Evolutionary conservation across 2,113 vertebrate species (phyloP), one percentile per base, ranked within the genome.

Genomic region (Willisornis vidua): DNA sequence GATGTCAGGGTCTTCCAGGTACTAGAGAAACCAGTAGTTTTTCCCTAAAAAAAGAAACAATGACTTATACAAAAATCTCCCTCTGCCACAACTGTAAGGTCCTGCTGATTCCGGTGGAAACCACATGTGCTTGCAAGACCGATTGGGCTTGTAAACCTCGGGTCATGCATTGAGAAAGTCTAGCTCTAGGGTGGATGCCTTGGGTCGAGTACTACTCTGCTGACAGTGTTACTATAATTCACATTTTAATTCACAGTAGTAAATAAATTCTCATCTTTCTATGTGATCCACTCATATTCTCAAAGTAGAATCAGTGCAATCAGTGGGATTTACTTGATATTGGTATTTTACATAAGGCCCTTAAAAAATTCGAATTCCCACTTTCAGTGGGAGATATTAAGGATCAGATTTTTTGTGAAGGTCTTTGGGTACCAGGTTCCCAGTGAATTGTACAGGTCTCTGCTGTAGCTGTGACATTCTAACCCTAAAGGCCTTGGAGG

Each of bases 1-100:
- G 13, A 48, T 46, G 24, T n/a, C 48, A 54, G 5, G 63, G 17
- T 41, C 46, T 74, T 75, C n/a, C 43, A 82, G 46, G 20, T 78
- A 62, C 24, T 41, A 33, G 37, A 71, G 57, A 85, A 75, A 75
- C 3, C 24, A 90, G 19, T 22, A 13, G 67, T 82, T 72, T 58
- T 63, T 49, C 26, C 55, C 81, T 39, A 49, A 59, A 84, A 76
- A 83, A 52, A 4, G 12, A 61, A 93, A 63, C 19, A 54, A 45
- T 46, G 71, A 74, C 9, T 25, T 85, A 79, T 55, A 72, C 37
- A 82, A 76, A 90, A 88, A 85, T 96, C 61, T 94, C 33, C 19
- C 59, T 72, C 37, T 59, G 33, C 41, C 46, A 26, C 31, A 65
- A 2, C 1, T n/a, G 15, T 28, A 54, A 29, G 10, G 5, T 71